phyloP scores from a whole-genome alignment of 2,113 vertebrate species.

The Nesogale talazaci region DNA sequence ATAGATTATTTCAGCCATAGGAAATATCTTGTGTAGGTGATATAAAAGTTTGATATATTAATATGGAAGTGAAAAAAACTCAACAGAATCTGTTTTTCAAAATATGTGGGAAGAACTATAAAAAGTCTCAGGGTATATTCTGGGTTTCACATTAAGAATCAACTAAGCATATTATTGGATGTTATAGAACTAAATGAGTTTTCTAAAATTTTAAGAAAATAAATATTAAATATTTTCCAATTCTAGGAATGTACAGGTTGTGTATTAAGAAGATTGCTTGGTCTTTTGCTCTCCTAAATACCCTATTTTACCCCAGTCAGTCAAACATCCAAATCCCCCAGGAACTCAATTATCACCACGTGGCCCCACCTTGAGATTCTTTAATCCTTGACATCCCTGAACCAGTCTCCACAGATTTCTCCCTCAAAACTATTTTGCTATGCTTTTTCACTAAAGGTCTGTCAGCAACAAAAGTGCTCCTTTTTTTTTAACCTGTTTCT shows the following conservation, averaged over 20 bases:
- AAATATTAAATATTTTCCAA: not conserved
- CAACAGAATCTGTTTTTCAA: slow-evolving; percentile 45
- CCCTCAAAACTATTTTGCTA: not conserved
- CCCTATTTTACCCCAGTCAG: not conserved
- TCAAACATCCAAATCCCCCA: not conserved
- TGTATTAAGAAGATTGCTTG: not conserved
- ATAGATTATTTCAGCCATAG: not conserved
- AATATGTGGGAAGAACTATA: slow-evolving; percentile 21
- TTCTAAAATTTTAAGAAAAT: not conserved
- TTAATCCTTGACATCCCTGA: not conserved
- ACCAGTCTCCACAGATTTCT: not conserved
- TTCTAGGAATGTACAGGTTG: not conserved
- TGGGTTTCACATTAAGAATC: slow-evolving; percentile 23
- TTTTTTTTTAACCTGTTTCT: not conserved
- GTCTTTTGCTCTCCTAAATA: not conserved
- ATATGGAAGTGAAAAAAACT: not conserved
- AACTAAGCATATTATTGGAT: slow-evolving; percentile 34
- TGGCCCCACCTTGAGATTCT: not conserved
- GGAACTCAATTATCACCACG: not conserved
- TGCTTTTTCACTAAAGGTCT: not conserved
- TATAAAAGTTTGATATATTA: slow-evolving; percentile 44
- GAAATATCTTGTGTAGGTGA: not conserved
- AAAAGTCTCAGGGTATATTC: not conserved
- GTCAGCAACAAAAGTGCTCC: not conserved
- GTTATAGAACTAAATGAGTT: not conserved